Evolutionary conservation across 2,888 invertebrate species (phyloP), one percentile per base, ranked within the genome.

Genomic region (Prostheceraeus crozeri): DNA sequence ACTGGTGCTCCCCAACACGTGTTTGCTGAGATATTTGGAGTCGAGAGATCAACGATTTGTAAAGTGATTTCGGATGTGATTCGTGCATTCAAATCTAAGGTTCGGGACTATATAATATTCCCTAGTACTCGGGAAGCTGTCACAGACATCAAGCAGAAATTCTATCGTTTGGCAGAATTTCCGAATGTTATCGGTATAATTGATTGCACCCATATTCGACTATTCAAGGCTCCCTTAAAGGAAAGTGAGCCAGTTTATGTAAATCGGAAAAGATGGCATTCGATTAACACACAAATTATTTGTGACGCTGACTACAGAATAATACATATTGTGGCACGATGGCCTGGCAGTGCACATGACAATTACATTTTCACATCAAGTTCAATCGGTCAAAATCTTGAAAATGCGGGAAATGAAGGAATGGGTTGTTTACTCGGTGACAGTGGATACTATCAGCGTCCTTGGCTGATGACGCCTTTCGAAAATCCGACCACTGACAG

Each of bases 401-500:
- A 40, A 40, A 40, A 40, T 40, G 40, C 40, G 14, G 40, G 40
- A 16, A 21, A 40, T 14, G 19, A 8, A 16, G 40, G 40, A 14
- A 4, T 40, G 4, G 40, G 40, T 6, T 40, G 40, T 11, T 33
- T 59, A n/a, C 40, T 59, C 11, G 60, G 60, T 40, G 60, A 59
- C 40, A 19, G 6, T 2, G 55, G 59, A 27, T 59, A 59, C 30
- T 56, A 54, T 6, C 36, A 40, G 21, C 16, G 40, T 2, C 16
- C 35, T 10, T 64, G 57, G 59, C 57, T 64, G 6, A 54, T 63
- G 57, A 64, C 64, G 8, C 63, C 61, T n/a, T 51, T 45, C 16
- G 6, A 8, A 3, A 54, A 64, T 45, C 57, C 62, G 2, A 21
- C 23, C 21, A 46, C 55, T 19, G 57, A 51, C 28, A 8, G 35